Evolutionary conservation across 2,888 invertebrate species (phyloP), one percentile per base, ranked within the genome.

Genomic region (Tachina lurida): DNA sequence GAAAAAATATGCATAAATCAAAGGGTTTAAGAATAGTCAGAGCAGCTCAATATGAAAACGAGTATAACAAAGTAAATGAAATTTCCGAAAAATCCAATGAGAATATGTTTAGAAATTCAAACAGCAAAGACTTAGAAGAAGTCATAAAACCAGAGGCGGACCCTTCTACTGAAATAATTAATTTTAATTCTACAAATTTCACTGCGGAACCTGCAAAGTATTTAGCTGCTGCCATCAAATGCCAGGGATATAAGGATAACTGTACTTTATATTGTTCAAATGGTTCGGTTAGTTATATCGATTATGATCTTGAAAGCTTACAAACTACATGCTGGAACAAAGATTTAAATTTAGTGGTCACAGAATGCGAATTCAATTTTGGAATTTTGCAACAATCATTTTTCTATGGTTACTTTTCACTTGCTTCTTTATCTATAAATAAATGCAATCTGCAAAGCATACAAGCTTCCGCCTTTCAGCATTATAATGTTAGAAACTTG

Each of bases 401-500:
- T 19, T 81, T 84, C 17, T 4, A n/a, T 15, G 71, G 73, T 10
- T 15, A 4, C n/a, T 81, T 67, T 31, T 54, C 31, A 2, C 9
- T 84, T 2, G 45, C 31, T 3, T 63, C n/a, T 8, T 10, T 85
- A 2, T 5, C 68, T 5, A 75, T 85, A 39, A 65, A 17, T 2
- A 60, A 82, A 45, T 78, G 82, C 39, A 85, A 85, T 75, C 56
- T 85, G 31, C 19, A 45, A 12, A 65, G 22, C 0, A 85, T 85
- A 19, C 47, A 74, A 31, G 22, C 15, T 1, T 22, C 10, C 1
- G 62, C 82, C 5, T 85, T 85, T 22, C 68, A 70, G 3, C 41
- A 65, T 5, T 2, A 17, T 2, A 75, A 63, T 22, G 78, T 70
- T 10, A 68, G 58, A 54, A 75, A 78, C 17, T 63, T 85, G 12